These are phyloP conservation scores for Nemopilema nomurai DNA, from an alignment of 30 jellyfish, hydroid and myxozoan species.

Conservation along the genomic window DNA sequence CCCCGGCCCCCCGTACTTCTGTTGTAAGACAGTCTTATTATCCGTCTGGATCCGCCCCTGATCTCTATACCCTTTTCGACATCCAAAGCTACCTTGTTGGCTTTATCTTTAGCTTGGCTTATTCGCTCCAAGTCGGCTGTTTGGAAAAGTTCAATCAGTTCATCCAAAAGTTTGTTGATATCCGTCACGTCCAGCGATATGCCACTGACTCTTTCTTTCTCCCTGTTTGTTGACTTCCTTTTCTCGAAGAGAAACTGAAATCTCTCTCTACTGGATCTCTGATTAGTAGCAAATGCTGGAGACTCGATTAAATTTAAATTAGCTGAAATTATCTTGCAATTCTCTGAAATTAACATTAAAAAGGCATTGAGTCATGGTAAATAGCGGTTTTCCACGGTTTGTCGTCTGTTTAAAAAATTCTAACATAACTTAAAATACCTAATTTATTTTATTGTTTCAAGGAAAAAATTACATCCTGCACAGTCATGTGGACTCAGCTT, in stretches of 20 bases:
- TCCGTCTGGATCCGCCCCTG: too few relatives aligned
- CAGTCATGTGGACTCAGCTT: background rate
- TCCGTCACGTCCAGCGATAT: slow-evolving; percentile 3
- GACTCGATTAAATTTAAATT: background rate
- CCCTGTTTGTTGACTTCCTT: slow-evolving; percentile 6
- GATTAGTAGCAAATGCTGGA: slow-evolving; percentile 1
- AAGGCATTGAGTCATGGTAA: too few relatives aligned
- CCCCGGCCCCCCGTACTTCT: too few relatives aligned
- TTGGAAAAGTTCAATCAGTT: background rate
- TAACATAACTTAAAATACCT: background rate
- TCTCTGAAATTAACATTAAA: too few relatives aligned
- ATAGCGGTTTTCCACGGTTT: too few relatives aligned
- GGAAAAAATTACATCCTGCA: background rate
- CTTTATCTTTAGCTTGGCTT: background rate
- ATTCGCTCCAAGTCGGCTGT: background rate
- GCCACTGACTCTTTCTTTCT: slow-evolving; percentile 26
- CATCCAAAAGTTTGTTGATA: slow-evolving; percentile 1
- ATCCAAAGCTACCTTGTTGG: background rate
- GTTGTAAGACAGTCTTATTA: too few relatives aligned
- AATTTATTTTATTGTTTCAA: too few relatives aligned
- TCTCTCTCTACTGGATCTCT: slow-evolving; percentile 9
- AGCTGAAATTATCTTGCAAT: slow-evolving; percentile 44
- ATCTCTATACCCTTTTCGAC: too few relatives aligned
- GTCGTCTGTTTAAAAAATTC: too few relatives aligned
- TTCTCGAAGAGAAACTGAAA: background rate